Evolutionary conservation across 2,888 invertebrate genomes (phyloP).

Genomic region (Cantharis rufa): DNA sequence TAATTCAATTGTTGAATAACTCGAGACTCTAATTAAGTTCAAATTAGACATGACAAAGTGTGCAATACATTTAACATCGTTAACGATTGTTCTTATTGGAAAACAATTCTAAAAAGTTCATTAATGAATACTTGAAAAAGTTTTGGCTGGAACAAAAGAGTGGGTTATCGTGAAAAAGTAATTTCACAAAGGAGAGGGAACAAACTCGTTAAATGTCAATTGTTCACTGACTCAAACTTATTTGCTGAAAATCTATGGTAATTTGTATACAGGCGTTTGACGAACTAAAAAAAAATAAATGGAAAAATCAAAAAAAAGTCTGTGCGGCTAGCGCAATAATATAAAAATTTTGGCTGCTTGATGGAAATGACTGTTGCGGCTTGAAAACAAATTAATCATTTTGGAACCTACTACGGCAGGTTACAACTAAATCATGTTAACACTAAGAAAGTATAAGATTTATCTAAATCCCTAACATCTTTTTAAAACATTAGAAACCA

Average conservation of each 20-base stretch:
- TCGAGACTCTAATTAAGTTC: neutral
- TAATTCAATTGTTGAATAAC: neutral
- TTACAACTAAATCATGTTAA: neutral
- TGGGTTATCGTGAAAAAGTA: neutral
- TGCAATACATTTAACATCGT: neutral
- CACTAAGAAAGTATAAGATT: neutral
- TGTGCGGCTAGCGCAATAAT: neutral
- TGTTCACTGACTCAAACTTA: neutral
- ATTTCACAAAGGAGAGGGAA: neutral
- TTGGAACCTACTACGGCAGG: neutral
- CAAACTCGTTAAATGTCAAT: slow-evolving; percentile 1
- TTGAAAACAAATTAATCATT: neutral
- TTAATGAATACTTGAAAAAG: neutral
- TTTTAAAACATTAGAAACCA: neutral
- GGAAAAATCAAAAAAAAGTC: neutral
- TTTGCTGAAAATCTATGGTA: neutral
- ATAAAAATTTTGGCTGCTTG: neutral
- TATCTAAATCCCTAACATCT: neutral
- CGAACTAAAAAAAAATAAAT: neutral
- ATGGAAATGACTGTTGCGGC: neutral
- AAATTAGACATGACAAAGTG: slow-evolving; percentile 5
- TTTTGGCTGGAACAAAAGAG: neutral
- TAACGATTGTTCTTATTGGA: neutral
- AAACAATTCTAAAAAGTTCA: slow-evolving; percentile 1
- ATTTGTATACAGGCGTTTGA: neutral